phyloP scores from a whole-genome alignment of 2,888 invertebrate genomes.

The Rugalucina vietnamica region DNA sequence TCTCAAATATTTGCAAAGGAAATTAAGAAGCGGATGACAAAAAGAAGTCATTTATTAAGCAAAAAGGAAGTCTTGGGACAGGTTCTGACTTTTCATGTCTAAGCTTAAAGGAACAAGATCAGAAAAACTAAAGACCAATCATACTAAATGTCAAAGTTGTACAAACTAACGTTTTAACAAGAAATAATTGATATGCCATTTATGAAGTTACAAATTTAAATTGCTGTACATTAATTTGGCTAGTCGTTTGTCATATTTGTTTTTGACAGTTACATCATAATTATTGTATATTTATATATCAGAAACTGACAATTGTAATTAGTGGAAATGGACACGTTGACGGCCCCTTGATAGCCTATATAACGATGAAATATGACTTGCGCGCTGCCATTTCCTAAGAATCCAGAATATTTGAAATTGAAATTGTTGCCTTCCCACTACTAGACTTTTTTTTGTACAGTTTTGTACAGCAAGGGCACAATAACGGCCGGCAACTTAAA shows the following conservation, averaged over 20 bases:
- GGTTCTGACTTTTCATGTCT: neutral
- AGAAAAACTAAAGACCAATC: neutral
- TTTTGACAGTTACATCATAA: slow-evolving; percentile 15
- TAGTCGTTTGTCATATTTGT: neutral
- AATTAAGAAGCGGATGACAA: neutral
- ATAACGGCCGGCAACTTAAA: too few relatives aligned
- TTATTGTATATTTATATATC: neutral
- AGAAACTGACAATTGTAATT: neutral
- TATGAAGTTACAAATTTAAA: slow-evolving; percentile 6
- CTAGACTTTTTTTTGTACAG: too few relatives aligned
- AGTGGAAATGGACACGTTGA: neutral
- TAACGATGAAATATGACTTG: neutral
- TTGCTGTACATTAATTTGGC: neutral
- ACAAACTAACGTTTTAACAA: neutral
- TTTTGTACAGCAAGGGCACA: too few relatives aligned
- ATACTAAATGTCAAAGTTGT: neutral
- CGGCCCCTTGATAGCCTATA: neutral
- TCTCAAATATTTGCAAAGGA: neutral
- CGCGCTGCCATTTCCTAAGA: neutral
- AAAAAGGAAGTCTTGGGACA: neutral
- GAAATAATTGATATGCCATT: neutral
- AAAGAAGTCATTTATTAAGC: neutral
- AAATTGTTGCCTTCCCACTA: too few relatives aligned
- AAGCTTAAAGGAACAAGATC: neutral
- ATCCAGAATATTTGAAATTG: neutral